Evolutionary conservation across 2,888 invertebrate genomes (phyloP).

Genomic region (Synergus itoensis): DNA sequence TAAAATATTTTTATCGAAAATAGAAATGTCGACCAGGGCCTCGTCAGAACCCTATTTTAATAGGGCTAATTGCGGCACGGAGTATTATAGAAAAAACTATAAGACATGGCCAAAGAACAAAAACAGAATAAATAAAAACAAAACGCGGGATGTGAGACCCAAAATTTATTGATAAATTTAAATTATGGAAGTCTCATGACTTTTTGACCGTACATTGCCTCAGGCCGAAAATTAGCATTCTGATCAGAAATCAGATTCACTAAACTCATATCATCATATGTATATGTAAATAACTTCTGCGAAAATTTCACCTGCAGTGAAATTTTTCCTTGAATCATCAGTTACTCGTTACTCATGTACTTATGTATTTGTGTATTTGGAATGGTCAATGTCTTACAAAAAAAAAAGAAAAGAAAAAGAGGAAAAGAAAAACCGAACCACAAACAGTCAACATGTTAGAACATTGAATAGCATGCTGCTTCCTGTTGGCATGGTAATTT

Average conservation of each 20-base stretch:
- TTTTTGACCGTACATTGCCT: neutral
- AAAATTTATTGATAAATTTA: neutral
- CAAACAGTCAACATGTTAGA: constrained; percentile 2
- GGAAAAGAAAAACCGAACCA: neutral
- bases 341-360: constrained; percentile 7
- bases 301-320: constrained; percentile 16
- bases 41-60: too few relatives aligned
- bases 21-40: too few relatives aligned
- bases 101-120: too few relatives aligned
- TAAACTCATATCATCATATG: constrained; percentile 2
- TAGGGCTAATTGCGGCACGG: too few relatives aligned
- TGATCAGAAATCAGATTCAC: constrained; percentile 16
- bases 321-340: constrained; percentile 24
- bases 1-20: too few relatives aligned
- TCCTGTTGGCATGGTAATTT: constrained; percentile 25
- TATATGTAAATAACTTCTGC: constrained; percentile 8
- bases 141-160: neutral
- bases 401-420: neutral
- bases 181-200: neutral
- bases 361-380: constrained; percentile 1
- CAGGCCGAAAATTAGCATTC: constrained; percentile 9
- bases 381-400: neutral
- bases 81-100: too few relatives aligned
- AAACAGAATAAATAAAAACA: too few relatives aligned
- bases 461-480: constrained; percentile 30